A percentile compares a stretch with the other conserved stretches of the same genome.
phyloP scores from a whole-genome alignment of 2,797 vertebrate genomes.

The Hybognathus amarus region DNA sequence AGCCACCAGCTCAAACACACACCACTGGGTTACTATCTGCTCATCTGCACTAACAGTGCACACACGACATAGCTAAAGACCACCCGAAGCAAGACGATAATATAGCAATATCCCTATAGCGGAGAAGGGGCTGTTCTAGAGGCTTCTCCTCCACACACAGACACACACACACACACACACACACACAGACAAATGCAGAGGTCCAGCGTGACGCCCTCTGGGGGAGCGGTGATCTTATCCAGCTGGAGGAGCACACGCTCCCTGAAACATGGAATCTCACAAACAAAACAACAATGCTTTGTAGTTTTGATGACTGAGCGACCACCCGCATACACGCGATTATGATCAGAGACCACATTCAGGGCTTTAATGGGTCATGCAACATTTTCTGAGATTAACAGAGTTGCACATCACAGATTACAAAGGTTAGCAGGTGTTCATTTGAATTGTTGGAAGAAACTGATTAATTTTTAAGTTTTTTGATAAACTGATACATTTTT shows the following conservation, averaged over 20 bases:
- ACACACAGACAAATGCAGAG: background rate
- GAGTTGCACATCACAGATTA: background rate
- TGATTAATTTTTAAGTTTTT: too few relatives aligned
- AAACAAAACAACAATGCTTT: slow-evolving; percentile 8
- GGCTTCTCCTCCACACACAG: background rate
- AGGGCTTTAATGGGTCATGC: background rate
- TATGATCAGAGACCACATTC: background rate
- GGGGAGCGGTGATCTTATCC: slow-evolving; percentile 27
- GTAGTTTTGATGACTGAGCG: background rate
- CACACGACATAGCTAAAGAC: background rate
- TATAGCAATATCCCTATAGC: background rate
- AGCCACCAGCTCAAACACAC: background rate
- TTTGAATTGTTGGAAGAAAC: background rate
- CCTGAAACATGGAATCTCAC: background rate
- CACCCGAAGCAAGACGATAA: background rate
- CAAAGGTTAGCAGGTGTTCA: background rate
- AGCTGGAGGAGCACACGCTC: background rate
- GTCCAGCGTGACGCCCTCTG: background rate
- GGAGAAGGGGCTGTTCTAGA: background rate
- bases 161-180: background rate
- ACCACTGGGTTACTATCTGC: background rate
- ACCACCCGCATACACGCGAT: slow-evolving; percentile 5
- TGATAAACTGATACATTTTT: too few relatives aligned
- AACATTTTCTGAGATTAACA: background rate
- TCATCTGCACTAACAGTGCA: too few relatives aligned